Evolutionary conservation across 2,113 vertebrate species (phyloP).

Genomic region (Abramis brama): DNA sequence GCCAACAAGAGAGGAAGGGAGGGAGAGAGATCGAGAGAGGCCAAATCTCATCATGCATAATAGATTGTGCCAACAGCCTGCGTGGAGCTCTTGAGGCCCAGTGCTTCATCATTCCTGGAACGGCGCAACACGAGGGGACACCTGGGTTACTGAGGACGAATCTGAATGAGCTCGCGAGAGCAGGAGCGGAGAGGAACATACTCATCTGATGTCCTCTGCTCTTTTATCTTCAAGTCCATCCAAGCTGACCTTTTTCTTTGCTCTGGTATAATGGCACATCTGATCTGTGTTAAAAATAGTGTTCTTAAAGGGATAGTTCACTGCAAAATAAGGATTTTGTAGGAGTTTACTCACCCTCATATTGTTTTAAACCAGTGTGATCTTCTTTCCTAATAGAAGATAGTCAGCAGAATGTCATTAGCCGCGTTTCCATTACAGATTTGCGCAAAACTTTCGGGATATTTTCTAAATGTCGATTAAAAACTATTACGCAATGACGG

Average conservation of each 20-base stretch:
- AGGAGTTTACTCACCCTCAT: background rate
- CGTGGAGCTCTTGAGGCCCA: slow-evolving; percentile 31
- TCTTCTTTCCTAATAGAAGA: background rate
- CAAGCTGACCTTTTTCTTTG: background rate
- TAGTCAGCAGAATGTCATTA: background rate
- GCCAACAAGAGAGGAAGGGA: slow-evolving; percentile 40
- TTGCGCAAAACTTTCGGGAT: too few species aligned
- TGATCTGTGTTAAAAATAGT: background rate
- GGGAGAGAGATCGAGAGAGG: slow-evolving; percentile 27
- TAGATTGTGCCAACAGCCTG: slow-evolving; percentile 35
- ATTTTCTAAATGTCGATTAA: too few species aligned
- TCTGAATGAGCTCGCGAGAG: slow-evolving; percentile 28
- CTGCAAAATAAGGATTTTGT: background rate
- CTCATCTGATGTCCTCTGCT: slow-evolving; percentile 27
- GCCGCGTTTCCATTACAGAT: too few species aligned
- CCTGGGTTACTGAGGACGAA: slow-evolving; percentile 24
- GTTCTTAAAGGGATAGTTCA: slow-evolving; percentile 14
- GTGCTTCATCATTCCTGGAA: slow-evolving; percentile 29
- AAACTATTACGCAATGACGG: too few species aligned
- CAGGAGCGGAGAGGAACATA: background rate
- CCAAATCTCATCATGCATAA: slow-evolving; percentile 46
- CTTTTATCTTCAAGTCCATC: slow-evolving; percentile 41
- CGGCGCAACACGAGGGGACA: slow-evolving; percentile 30
- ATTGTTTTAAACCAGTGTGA: background rate
- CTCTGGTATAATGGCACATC: background rate